Evolutionary conservation across 2,113 vertebrate genomes (phyloP).

Genomic region (Tauraco erythrolophus): DNA sequence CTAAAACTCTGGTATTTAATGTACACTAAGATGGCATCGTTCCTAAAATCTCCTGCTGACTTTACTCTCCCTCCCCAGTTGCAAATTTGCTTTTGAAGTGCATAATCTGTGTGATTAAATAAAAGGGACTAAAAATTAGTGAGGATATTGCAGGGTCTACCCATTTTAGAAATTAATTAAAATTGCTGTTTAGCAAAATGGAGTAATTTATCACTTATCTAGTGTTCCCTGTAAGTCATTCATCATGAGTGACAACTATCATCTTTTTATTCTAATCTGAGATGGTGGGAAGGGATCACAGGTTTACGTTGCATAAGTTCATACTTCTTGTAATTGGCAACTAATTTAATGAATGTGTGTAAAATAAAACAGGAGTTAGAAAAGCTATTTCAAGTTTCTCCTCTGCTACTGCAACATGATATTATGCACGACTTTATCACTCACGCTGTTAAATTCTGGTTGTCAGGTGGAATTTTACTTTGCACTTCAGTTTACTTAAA

Average conservation of each 20-base stretch:
- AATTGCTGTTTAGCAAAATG: constrained; percentile 7
- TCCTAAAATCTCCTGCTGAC: background rate
- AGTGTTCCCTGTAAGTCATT: background rate
- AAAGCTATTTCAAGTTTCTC: background rate
- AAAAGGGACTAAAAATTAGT: constrained; percentile 23
- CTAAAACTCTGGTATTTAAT: background rate
- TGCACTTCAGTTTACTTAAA: background rate
- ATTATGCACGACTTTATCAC: background rate
- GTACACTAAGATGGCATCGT: background rate
- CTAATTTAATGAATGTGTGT: background rate
- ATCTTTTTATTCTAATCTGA: background rate
- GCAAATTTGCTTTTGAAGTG: background rate
- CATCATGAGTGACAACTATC: background rate
- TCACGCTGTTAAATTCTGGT: background rate
- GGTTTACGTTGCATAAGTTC: background rate
- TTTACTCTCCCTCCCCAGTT: background rate
- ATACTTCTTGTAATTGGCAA: background rate
- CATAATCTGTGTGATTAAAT: background rate
- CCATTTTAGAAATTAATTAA: constrained; percentile 26
- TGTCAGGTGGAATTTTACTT: background rate
- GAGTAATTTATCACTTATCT: constrained; percentile 17
- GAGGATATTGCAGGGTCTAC: background rate
- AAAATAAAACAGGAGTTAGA: background rate
- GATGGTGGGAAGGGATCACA: background rate
- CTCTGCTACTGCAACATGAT: background rate